phyloP scores from a whole-genome alignment of 2,113 vertebrate genomes.

The Chiloscyllium plagiosum region DNA sequence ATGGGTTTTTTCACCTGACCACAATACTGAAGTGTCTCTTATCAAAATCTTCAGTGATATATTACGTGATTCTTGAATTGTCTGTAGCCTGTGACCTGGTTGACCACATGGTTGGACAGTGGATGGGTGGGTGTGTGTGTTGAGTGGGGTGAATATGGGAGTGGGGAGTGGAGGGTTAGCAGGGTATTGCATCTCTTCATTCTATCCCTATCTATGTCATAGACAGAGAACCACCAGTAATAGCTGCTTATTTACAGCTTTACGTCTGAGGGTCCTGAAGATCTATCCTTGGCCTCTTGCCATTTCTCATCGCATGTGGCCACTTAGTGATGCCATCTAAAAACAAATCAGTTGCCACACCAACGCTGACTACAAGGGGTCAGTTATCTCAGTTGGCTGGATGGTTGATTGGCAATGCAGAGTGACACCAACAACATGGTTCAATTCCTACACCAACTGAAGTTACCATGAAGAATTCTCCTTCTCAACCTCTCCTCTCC shows the following conservation, averaged over 20 bases:
- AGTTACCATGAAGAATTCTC: no score
- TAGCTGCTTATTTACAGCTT: not conserved
- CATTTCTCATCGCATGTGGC: not conserved
- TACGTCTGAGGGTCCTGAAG: not conserved
- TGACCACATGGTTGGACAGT: not conserved
- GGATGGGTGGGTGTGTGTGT: no score
- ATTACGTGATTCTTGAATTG: not conserved
- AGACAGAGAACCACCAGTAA: not conserved
- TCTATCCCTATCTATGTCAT: not conserved
- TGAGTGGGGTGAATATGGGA: no score
- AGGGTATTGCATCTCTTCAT: not conserved
- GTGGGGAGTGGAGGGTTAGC: no score
- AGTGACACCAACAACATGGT: no score
- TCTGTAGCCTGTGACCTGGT: not conserved
- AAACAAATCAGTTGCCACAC: not conserved
- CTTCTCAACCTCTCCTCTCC: no score
- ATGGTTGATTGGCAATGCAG: no score
- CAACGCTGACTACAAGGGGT: no score
- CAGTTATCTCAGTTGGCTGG: no score
- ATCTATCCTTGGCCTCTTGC: not conserved
- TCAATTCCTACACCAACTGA: no score
- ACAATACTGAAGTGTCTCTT: no score
- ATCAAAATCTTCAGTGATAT: not conserved
- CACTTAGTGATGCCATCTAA: not conserved
- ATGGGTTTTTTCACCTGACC: no score